phyloP scores from a whole-genome alignment of 2,113 vertebrate genomes.

The Cyprinodon tularosa region DNA sequence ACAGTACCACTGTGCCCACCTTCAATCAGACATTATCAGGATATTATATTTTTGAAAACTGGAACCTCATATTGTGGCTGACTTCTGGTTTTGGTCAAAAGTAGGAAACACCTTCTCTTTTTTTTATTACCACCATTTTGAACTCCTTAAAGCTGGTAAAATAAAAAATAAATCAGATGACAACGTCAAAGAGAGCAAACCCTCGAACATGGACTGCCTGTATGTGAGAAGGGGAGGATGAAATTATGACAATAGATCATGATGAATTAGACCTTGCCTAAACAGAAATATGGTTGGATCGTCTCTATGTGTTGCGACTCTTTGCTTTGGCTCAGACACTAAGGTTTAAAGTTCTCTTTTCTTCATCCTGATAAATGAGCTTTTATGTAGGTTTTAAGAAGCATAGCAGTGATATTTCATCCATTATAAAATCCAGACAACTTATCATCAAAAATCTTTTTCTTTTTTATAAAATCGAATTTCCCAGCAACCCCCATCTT shows the following conservation, averaged over 20 bases:
- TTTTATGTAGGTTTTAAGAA: not conserved
- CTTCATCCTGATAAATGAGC: not conserved
- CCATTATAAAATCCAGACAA: too few relatives aligned
- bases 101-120: too few relatives aligned
- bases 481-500: not conserved
- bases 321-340: not conserved
- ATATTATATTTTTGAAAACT: not conserved
- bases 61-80: not conserved
- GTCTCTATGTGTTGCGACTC: not conserved
- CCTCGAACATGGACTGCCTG: too few relatives aligned
- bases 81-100: not conserved
- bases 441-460: not conserved
- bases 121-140: too few relatives aligned
- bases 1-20: too few relatives aligned
- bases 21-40: too few relatives aligned
- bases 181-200: too few relatives aligned
- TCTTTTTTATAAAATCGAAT: not conserved
- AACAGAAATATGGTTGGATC: not conserved
- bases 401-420: not conserved
- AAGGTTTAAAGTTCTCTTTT: not conserved
- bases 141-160: too few relatives aligned
- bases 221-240: not conserved
- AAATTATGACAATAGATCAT: too few relatives aligned
- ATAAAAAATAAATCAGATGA: too few relatives aligned
- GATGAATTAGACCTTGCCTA: not conserved